A percentile compares a stretch with the other conserved stretches of the same genome.
Evolutionary conservation across 2,888 invertebrate species (phyloP).

Genomic region (Malacosoma neustria): DNA sequence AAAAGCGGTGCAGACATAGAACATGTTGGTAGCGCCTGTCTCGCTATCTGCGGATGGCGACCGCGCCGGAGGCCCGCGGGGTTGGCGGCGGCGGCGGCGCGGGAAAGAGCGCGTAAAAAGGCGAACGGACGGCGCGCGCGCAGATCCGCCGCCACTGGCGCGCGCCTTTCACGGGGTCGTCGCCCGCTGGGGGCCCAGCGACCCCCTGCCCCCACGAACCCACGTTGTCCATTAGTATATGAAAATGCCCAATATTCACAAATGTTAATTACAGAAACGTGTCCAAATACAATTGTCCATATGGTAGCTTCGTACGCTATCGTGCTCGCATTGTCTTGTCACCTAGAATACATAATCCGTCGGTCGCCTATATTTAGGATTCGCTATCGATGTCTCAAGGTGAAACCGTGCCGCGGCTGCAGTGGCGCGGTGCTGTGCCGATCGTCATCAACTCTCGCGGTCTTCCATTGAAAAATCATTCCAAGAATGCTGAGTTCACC

Average conservation of each 20-base stretch:
- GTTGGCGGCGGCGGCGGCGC: constrained; percentile 57
- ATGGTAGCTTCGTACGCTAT: constrained; percentile 8
- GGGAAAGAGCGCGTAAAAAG: constrained; percentile 70
- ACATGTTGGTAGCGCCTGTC: constrained; percentile 58
- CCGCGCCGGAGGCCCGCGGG: constrained; percentile 68
- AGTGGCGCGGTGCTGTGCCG: constrained; percentile 10
- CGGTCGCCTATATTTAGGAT: constrained; percentile 34
- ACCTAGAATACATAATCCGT: constrained; percentile 23
- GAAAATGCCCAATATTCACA: constrained; percentile 33
- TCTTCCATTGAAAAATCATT: constrained; percentile 25
- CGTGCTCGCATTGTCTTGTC: constrained; percentile 24
- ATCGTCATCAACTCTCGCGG: constrained; percentile 12
- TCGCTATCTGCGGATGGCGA: constrained; percentile 72
- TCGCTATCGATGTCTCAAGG: constrained; percentile 29
- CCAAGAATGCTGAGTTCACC: constrained; percentile 40
- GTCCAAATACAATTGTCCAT: constrained; percentile 3
- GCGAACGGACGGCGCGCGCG: constrained; percentile 61
- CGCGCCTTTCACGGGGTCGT: constrained; percentile 69
- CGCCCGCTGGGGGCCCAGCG: constrained; percentile 58
- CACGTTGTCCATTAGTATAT: constrained; percentile 35
- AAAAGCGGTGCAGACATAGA: constrained; percentile 56
- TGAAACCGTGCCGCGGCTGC: constrained; percentile 22
- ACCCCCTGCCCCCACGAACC: constrained; percentile 34
- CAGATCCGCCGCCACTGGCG: constrained; percentile 36
- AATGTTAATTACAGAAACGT: constrained; percentile 8